These are phyloP conservation scores for Bombus huntii DNA, from an alignment of 1,140 invertebrate species.

Conservation along the genomic window DNA sequence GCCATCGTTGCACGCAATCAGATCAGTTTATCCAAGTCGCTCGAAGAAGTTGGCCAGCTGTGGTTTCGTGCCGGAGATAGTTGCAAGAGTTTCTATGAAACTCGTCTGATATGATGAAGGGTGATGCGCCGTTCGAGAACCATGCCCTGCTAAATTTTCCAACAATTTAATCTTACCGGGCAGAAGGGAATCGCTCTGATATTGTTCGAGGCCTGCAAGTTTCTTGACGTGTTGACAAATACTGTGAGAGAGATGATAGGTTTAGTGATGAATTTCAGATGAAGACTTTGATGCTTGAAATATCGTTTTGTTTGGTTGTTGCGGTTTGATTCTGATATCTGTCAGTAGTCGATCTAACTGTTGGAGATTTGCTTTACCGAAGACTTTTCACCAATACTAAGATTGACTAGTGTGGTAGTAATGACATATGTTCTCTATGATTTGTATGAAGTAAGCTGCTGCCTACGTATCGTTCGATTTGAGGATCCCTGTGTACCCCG, in stretches of 20 bases:
- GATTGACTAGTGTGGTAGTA: neutral
- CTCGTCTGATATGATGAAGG: neutral
- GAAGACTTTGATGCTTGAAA: neutral
- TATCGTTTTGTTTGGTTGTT: neutral
- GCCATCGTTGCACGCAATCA: neutral
- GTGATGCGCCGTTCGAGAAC: neutral
- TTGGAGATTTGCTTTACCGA: neutral
- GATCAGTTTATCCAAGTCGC: neutral
- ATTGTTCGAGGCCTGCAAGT: neutral
- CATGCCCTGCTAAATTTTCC: neutral
- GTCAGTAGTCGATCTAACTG: neutral
- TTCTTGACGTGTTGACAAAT: conserved; percentile 6
- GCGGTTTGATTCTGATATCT: neutral
- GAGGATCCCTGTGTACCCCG: no score
- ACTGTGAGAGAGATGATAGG: neutral
- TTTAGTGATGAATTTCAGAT: neutral
- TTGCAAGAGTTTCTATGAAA: conserved; percentile 13
- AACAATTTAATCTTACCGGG: neutral
- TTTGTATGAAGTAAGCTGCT: no score
- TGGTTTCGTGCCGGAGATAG: neutral
- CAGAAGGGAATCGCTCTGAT: neutral
- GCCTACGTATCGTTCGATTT: no score
- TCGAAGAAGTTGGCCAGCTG: neutral
- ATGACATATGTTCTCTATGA: no score
- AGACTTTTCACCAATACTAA: neutral